These are phyloP conservation scores for Metridium senile DNA, from an alignment of 92 coral and sea anemone species.

Conservation along the genomic window DNA sequence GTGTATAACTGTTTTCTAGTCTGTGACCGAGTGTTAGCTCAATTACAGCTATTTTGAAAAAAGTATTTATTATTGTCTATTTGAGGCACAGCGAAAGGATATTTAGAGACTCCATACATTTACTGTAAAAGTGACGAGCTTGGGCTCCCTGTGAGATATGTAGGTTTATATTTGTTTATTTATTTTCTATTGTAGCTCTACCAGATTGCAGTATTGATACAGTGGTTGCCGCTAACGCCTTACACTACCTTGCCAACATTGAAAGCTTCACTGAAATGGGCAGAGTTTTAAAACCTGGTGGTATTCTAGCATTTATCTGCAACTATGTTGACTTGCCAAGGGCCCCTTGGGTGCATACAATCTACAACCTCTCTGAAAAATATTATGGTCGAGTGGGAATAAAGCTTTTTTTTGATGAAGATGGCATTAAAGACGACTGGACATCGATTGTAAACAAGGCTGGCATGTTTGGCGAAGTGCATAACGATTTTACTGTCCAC, in stretches of 20 bases:
- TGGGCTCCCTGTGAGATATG: too few relatives aligned
- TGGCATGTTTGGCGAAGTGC: background rate
- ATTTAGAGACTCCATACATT: too few relatives aligned
- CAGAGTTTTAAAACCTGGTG: slow-evolving; percentile 20
- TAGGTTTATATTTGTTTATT: too few relatives aligned
- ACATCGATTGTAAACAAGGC: background rate
- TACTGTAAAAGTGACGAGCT: too few relatives aligned
- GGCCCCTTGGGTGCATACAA: slow-evolving; percentile 19
- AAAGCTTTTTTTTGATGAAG: background rate
- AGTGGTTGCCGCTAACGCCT: slow-evolving; percentile 21
- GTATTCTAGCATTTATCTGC: slow-evolving; percentile 20
- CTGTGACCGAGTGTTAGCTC: too few relatives aligned
- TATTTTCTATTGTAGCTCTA: slow-evolving; percentile 4
- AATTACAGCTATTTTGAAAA: too few relatives aligned
- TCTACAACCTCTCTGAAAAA: slow-evolving; percentile 11
- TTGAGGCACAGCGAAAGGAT: too few relatives aligned
- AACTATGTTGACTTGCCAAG: slow-evolving; percentile 15
- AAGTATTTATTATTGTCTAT: too few relatives aligned
- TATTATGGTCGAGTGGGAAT: slow-evolving; percentile 14
- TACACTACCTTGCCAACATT: slow-evolving; percentile 15
- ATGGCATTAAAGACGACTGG: slow-evolving; percentile 1
- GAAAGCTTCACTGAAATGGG: slow-evolving; percentile 28
- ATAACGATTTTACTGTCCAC: slow-evolving; percentile 15
- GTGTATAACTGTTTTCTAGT: too few relatives aligned
- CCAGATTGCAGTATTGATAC: slow-evolving; percentile 22